Evolutionary conservation across 2,113 vertebrate species (phyloP).

Genomic region (Clarias gariepinus): DNA sequence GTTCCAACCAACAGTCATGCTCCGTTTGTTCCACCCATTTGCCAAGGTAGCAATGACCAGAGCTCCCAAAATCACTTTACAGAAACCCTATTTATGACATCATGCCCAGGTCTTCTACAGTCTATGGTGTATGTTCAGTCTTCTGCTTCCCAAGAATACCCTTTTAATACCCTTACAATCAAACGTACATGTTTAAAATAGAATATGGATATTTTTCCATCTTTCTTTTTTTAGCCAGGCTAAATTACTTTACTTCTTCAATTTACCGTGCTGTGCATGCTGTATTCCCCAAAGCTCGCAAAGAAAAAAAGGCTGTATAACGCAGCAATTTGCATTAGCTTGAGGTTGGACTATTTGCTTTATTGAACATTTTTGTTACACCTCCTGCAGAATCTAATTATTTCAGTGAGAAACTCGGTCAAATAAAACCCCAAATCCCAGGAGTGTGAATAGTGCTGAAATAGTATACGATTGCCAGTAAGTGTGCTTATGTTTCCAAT

Average conservation of each 20-base stretch:
- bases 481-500: conserved; percentile 10
- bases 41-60: too few relatives aligned
- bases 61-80: too few relatives aligned
- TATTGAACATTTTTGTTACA: conserved; percentile 42
- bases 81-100: too few relatives aligned
- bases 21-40: too few relatives aligned
- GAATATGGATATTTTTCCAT: not conserved
- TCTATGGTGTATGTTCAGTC: too few relatives aligned
- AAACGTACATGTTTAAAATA: not conserved
- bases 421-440: conserved; percentile 15
- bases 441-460: conserved; percentile 12
- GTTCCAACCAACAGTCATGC: too few relatives aligned
- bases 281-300: conserved; percentile 4
- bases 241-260: not conserved
- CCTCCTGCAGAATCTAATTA: conserved; percentile 38
- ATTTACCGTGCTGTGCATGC: conserved; percentile 8
- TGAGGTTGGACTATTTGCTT: conserved; percentile 32
- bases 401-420: conserved; percentile 16
- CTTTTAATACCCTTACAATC: not conserved
- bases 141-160: not conserved
- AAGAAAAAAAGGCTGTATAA: conserved; percentile 5
- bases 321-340: conserved; percentile 27
- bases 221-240: not conserved
- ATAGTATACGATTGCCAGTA: conserved; percentile 11
- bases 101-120: too few relatives aligned